Conservation (phyloP, 2,888 invertebrate genomes). For the Hirtodrosophila alboralis region DNA sequence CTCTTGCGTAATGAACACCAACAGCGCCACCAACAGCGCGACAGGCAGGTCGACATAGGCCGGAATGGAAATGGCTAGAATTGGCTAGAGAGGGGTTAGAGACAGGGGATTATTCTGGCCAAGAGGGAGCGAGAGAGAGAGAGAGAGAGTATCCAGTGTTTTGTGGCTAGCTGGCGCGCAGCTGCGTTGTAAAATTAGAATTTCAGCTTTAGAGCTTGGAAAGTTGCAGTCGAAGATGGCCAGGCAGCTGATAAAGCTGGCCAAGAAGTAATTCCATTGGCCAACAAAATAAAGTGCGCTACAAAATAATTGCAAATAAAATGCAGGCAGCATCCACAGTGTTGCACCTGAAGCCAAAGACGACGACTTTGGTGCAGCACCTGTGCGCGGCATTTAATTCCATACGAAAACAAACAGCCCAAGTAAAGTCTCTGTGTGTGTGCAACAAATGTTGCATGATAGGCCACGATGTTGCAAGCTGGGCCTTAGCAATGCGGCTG, state of each 20-base stretch:
- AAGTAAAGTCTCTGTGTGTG: conserved; percentile 43
- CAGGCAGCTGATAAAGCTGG: conserved; percentile 61
- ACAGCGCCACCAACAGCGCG: conserved; percentile 75
- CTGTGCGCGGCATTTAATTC: conserved; percentile 77
- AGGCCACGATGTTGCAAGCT: conserved; percentile 40
- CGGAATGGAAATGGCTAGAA: conserved; percentile 4
- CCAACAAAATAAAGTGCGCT: conserved; percentile 70
- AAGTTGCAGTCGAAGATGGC: conserved; percentile 59
- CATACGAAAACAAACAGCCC: conserved; percentile 74
- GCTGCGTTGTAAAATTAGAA: conserved; percentile 80
- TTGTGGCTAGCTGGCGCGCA: conserved; percentile 69
- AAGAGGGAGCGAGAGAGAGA: no score
- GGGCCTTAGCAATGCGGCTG: conserved; percentile 68
- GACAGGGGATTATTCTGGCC: conserved; percentile 17
- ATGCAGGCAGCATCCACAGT: conserved; percentile 55
- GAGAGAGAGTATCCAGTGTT: conserved; percentile 27
- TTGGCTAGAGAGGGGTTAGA: not conserved
- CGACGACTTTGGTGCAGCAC: conserved; percentile 66
- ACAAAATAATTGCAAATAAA: conserved; percentile 82
- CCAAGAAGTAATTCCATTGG: conserved; percentile 66
- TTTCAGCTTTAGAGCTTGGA: conserved; percentile 59
- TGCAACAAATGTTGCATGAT: conserved; percentile 77
- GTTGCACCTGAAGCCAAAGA: conserved; percentile 57
- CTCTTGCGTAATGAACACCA: conserved; percentile 80
- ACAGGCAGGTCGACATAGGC: conserved; percentile 67